These are phyloP conservation scores for Brienomyrus brachyistius DNA, from an alignment of 2,113 vertebrate genomes.

Conservation along the genomic window DNA sequence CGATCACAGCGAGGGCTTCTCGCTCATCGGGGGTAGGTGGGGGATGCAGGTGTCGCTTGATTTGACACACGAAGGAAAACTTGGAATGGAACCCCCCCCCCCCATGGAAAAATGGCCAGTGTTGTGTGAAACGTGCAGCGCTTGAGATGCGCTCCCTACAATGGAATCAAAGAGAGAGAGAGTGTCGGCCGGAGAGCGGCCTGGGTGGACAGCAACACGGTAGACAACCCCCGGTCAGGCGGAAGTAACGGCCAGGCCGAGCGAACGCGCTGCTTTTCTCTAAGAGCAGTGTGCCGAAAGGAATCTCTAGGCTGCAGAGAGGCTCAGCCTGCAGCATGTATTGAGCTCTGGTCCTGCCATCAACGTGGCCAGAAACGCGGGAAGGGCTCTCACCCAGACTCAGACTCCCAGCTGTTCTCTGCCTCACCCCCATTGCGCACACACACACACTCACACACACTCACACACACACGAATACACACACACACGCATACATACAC, in stretches of 20 bases:
- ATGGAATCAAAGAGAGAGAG: conserved; percentile 49
- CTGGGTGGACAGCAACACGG: conserved; percentile 46
- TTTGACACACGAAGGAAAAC: neutral
- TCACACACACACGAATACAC: neutral
- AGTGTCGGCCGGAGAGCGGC: conserved; percentile 21
- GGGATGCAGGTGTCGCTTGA: conserved; percentile 28
- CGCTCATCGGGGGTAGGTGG: neutral
- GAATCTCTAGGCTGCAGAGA: conserved; percentile 46
- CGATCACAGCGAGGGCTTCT: neutral
- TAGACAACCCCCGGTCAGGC: conserved; percentile 55
- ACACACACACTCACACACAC: neutral
- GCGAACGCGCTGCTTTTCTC: conserved; percentile 40
- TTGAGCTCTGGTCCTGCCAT: conserved; percentile 47
- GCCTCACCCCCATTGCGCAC: conserved; percentile 17
- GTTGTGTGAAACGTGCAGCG: conserved; percentile 22
- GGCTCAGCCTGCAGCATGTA: conserved; percentile 37
- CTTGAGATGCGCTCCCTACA: conserved; percentile 50
- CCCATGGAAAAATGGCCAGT: neutral
- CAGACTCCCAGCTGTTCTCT: conserved; percentile 16
- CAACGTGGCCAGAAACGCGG: conserved; percentile 48
- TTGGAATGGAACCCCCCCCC: neutral
- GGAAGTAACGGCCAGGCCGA: conserved; percentile 52
- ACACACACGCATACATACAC: neutral
- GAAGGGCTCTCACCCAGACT: conserved; percentile 37
- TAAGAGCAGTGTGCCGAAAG: conserved; percentile 47